Evolutionary conservation across 2,797 vertebrate genomes (phyloP), one percentile per base, ranked within the genome.

Genomic region (Gephyroberyx darwinii): DNA sequence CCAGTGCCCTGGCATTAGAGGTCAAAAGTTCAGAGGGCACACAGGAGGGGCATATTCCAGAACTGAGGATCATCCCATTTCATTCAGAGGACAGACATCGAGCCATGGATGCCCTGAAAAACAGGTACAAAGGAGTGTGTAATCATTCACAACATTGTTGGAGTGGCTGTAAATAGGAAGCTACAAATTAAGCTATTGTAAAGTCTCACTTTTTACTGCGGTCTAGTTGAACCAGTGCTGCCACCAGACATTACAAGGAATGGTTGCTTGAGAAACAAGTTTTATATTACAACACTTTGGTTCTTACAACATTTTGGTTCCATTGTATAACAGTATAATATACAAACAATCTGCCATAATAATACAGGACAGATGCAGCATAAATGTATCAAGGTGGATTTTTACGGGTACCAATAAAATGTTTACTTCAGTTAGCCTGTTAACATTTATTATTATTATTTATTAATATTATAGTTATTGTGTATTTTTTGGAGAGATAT

Each of bases 41-140:
- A 45, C 50, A 75, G 52, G 70, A 69, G 51, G 77, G 57, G 26
- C 78, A 74, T 31, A 80, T 14, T 69, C 75, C 74, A 37, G 20
- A 65, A 8, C 60, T 83, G 47, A 86, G 65, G 82, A 86, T 92
- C 71, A 50, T 88, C 56, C 84, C 87, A 1, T 90, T 83, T 70
- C 74, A 60, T 20, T 71, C 85, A 62, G 84, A 86, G 7, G 77
- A 67, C 62, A 82, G 82, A 67, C 75, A 39, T 35, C 57, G 60
- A 0, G 48, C 77, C 50, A 14, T 82, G 57, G 76, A 79, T 1
- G 26, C 71, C 17, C 71, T 85, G 54, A 91, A 77, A 84, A 75
- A 77, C 78, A 90, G 90, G 92, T 92, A 78, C 1, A n/a, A 10
- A 57, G n/a, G 52, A 12, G 10, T 3, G 19, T n/a, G 47, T 2